Evolutionary conservation across 2,113 vertebrate species (phyloP), one percentile per base, ranked within the genome.

Genomic region (Psilopsiagon aymara): DNA sequence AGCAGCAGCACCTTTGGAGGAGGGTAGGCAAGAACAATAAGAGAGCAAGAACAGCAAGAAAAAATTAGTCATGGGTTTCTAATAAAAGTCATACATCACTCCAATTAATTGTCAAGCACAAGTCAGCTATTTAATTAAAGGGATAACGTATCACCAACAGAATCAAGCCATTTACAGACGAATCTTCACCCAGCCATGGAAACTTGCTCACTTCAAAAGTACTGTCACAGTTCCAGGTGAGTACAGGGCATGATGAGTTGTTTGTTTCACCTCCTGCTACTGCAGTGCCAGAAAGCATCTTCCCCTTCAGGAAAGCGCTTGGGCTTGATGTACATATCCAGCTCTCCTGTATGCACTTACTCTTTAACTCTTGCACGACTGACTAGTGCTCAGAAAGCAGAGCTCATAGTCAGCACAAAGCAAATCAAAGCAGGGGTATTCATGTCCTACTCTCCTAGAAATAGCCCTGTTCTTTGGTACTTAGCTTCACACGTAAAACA

Each of bases 21-120:
- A 90, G 82, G 53, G 49, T 37, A 83, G 47, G 69, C 51, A 75
- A 59, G 86, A 97, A 96, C 94, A 97, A 81, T 95, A 86, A 92
- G 90, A 92, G 41, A 92, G 64, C 73, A 53, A 79, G 76, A 91
- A 92, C 0, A 1, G 90, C 81, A 88, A 96, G 95, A 83, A 96
- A 96, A 96, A 91, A 94, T 96, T 95, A 96, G 81, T 97, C 96
- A 96, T 52, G 91, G 91, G 92, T 87, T 94, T 91, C 96, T 92
- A 94, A 95, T 59, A 96, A 94, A 89, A 93, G 46, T 4, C 90
- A 92, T 90, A 71, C 94, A 82, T 93, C 92, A 94, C 75, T 86
- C 47, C 83, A 94, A 84, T 91, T 91, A 93, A 80, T 86, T 62
- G 86, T 90, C 64, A 88, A 78, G 82, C 49, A 2, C 57, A 95